phyloP scores from a whole-genome alignment of 2,888 invertebrate genomes.

The Celastrina argiolus region DNA sequence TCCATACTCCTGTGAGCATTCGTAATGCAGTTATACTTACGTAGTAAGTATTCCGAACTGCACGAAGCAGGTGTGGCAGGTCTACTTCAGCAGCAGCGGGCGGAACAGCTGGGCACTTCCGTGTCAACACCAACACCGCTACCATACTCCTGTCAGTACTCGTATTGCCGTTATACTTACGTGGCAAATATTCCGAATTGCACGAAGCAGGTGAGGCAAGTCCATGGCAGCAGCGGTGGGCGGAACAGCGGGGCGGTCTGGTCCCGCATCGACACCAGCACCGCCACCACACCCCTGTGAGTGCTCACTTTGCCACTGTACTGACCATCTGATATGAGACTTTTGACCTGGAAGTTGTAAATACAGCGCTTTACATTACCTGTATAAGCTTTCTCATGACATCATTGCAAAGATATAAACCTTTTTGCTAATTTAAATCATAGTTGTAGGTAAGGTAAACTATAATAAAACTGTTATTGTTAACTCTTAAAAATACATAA shows the following conservation, averaged over 20 bases:
- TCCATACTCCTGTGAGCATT: too few relatives aligned
- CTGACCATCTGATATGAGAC: constrained; percentile 44
- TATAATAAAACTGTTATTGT: too few relatives aligned
- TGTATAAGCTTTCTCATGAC: too few relatives aligned
- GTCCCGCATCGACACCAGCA: constrained; percentile 70
- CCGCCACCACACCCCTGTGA: constrained; percentile 44
- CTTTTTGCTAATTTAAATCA: too few relatives aligned
- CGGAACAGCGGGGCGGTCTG: constrained; percentile 78
- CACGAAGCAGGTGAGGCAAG: constrained; percentile 74
- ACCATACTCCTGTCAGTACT: too few relatives aligned
- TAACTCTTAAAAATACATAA: too few relatives aligned
- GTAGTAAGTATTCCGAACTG: constrained; percentile 83
- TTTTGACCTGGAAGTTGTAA: constrained; percentile 46
- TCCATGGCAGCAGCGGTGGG: constrained; percentile 70
- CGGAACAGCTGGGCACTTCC: too few relatives aligned
- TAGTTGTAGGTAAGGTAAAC: too few relatives aligned
- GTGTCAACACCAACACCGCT: too few relatives aligned
- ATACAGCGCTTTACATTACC: too few relatives aligned
- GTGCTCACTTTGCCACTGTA: constrained; percentile 36
- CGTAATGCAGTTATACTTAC: constrained; percentile 59
- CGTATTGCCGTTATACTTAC: constrained; percentile 57
- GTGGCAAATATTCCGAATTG: constrained; percentile 83
- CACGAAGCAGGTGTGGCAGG: constrained; percentile 37
- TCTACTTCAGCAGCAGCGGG: too few relatives aligned
- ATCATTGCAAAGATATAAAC: too few relatives aligned